Conservation (phyloP, 2,888 invertebrate genomes). For the Bimastos eiseni region DNA sequence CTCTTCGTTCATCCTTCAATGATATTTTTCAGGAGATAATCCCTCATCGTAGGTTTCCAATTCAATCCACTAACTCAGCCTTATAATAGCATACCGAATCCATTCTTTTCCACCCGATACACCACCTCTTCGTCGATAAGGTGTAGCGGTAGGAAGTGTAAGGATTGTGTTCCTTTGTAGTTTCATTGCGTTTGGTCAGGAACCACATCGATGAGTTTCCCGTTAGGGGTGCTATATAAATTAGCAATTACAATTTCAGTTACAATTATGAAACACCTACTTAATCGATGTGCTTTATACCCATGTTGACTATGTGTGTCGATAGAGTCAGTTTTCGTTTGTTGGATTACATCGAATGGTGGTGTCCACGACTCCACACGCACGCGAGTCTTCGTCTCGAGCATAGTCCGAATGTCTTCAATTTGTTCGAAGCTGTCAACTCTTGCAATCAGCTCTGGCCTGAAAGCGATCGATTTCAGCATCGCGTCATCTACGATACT, state of each 20-base stretch:
- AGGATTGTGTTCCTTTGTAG: too few relatives aligned
- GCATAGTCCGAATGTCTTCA: not conserved
- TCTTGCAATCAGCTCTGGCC: not conserved
- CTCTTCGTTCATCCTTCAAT: too few relatives aligned
- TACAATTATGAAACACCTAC: not conserved
- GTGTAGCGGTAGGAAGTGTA: too few relatives aligned
- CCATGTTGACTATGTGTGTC: not conserved
- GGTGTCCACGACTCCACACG: not conserved
- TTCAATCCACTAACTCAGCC: too few relatives aligned
- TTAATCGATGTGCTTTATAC: not conserved
- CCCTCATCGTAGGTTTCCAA: too few relatives aligned
- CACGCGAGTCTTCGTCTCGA: not conserved
- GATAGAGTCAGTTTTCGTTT: rapidly evolving
- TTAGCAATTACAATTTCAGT: not conserved
- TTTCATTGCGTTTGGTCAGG: too few relatives aligned
- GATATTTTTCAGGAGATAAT: too few relatives aligned
- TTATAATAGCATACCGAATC: too few relatives aligned
- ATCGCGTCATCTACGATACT: not conserved
- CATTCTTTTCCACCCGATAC: too few relatives aligned
- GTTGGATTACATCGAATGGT: rapidly evolving
- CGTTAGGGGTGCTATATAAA: not conserved
- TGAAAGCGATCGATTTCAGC: not conserved
- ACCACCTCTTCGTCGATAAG: too few relatives aligned
- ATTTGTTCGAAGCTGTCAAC: not conserved
- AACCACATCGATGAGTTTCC: too few relatives aligned